These are phyloP conservation scores for Apostichopus parvimensis DNA, from an alignment of 35 echinoderm and acorn worm species.

Conservation along the genomic window DNA sequence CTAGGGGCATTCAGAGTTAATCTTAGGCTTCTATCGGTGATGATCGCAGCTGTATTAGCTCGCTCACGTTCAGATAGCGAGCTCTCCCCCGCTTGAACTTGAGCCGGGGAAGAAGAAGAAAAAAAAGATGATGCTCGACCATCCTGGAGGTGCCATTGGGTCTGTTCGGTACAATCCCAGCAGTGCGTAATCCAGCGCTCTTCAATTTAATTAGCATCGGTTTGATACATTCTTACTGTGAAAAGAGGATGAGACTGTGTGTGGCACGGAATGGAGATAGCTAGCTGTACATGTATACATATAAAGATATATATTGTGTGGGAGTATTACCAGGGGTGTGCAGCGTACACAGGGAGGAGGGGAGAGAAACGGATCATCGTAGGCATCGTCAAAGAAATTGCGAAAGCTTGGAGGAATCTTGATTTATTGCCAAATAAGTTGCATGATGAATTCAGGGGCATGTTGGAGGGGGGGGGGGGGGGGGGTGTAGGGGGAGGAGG, in stretches of 20 bases:
- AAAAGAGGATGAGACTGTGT: background rate
- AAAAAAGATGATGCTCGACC: background rate
- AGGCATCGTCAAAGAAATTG: background rate
- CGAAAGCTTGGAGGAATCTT: background rate
- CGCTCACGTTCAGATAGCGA: too few relatives aligned
- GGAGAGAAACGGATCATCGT: background rate
- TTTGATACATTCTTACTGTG: conserved; percentile 6
- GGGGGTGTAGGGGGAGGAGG: too few relatives aligned
- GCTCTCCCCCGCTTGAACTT: background rate
- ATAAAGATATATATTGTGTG: background rate
- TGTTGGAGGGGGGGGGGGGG: too few relatives aligned
- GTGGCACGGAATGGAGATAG: background rate
- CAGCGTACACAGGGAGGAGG: background rate
- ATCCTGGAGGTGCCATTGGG: conserved; percentile 4
- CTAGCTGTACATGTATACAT: background rate
- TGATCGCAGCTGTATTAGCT: background rate
- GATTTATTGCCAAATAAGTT: background rate
- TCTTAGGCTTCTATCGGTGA: background rate
- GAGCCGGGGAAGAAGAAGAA: background rate
- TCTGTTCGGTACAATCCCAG: conserved; percentile 24
- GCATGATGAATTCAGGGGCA: too few relatives aligned
- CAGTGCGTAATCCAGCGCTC: background rate
- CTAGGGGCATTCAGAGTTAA: background rate
- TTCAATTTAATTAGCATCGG: conserved; percentile 35
- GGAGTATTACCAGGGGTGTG: background rate